A percentile compares a stretch with the other conserved stretches of the same genome.
phyloP scores from a whole-genome alignment of 2,113 vertebrate genomes.

The Poeciliopsis retropinna region DNA sequence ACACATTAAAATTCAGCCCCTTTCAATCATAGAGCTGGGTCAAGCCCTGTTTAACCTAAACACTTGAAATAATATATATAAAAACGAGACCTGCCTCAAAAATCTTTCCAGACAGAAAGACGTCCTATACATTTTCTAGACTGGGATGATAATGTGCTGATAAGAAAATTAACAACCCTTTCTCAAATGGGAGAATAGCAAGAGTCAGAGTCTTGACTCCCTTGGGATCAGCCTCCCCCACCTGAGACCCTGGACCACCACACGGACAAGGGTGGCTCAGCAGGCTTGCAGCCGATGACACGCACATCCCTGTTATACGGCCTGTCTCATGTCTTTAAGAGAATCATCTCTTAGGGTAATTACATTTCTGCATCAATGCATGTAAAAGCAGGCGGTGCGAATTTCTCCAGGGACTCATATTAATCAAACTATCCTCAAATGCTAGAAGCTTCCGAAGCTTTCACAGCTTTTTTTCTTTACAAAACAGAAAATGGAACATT shows the following conservation, averaged over 20 bases:
- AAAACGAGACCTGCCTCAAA: conserved; percentile 12
- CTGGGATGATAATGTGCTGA: conserved; percentile 38
- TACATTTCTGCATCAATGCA: conserved; percentile 82
- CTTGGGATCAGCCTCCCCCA: conserved; percentile 52
- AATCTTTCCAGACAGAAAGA: conserved; percentile 14
- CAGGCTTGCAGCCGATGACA: conserved; percentile 61
- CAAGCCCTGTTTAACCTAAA: conserved; percentile 57
- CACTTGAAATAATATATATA: conserved; percentile 13
- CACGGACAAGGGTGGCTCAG: conserved; percentile 57
- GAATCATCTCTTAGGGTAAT: conserved; percentile 82
- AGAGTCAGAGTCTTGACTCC: conserved; percentile 48
- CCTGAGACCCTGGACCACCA: conserved; percentile 63
- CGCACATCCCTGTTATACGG: conserved; percentile 51
- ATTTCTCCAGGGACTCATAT: conserved; percentile 71
- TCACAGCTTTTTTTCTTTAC: neutral
- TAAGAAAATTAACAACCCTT: conserved; percentile 43
- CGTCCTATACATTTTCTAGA: conserved; percentile 10
- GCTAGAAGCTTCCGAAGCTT: conserved; percentile 2
- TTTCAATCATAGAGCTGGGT: conserved; percentile 63
- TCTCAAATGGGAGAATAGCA: conserved; percentile 45
- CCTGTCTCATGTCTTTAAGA: conserved; percentile 78
- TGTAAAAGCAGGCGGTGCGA: conserved; percentile 68
- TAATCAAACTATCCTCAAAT: conserved; percentile 61
- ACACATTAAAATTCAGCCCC: conserved; percentile 71
- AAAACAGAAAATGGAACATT: neutral